phyloP scores from a whole-genome alignment of 2,113 vertebrate species.

The Paedocypris sp. region DNA sequence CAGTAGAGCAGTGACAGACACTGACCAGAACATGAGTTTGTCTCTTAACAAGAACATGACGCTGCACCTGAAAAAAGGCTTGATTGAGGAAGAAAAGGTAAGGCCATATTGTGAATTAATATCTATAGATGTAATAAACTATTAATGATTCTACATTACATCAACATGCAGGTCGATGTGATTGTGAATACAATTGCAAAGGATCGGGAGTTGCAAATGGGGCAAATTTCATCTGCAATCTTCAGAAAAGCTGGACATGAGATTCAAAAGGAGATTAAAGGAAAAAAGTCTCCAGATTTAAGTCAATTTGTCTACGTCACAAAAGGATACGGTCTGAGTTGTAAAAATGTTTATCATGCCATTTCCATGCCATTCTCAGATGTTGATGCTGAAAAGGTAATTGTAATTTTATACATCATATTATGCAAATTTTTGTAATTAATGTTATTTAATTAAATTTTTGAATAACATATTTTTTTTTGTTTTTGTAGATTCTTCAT shows the following conservation, averaged over 20 bases:
- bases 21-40: background rate
- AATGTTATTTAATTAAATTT: no score
- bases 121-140: no score
- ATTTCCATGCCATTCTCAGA: fast-evolving
- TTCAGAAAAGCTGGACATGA: conserved; percentile 40
- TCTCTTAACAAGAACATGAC: background rate
- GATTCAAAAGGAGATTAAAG: conserved; percentile 39
- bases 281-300: fast-evolving
- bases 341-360: conserved; percentile 52
- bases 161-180: conserved; percentile 58
- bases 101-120: conserved; percentile 1
- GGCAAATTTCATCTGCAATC: conserved; percentile 38
- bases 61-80: conserved; percentile 44
- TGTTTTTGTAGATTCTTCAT: conserved; percentile 47
- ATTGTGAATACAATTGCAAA: conserved; percentile 53
- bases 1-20: background rate
- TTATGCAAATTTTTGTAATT: background rate
- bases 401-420: background rate
- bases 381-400: background rate
- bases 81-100: conserved; percentile 62
- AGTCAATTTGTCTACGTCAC: conserved; percentile 13
- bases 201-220: fast-evolving
- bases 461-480: background rate
- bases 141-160: no score
- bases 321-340: conserved; percentile 16